Conservation (phyloP, 1,140 invertebrate species). For the Trichonephila clavipes region DNA sequence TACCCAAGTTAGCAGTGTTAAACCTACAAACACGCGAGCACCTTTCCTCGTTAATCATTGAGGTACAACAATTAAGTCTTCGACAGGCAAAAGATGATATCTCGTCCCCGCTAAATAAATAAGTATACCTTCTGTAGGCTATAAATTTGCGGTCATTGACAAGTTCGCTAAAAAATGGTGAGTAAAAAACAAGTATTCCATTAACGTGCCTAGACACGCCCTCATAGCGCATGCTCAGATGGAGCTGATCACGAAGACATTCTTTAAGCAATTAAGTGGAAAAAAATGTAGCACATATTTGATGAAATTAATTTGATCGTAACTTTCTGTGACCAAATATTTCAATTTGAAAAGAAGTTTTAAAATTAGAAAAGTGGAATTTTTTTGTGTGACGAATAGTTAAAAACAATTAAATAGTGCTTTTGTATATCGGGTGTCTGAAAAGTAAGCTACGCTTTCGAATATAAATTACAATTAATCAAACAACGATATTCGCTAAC, state of each 20-base stretch:
- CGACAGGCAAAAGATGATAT: conserved; percentile 51
- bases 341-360: too few relatives aligned
- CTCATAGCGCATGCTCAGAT: not conserved
- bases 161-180: not conserved
- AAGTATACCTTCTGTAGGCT: not conserved
- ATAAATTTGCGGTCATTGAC: conserved; percentile 55
- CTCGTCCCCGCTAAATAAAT: conserved; percentile 57
- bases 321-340: too few relatives aligned
- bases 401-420: too few relatives aligned
- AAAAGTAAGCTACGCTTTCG: too few relatives aligned
- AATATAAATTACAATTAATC: too few relatives aligned
- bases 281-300: not conserved
- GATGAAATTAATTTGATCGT: too few relatives aligned
- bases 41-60: not conserved
- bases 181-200: conserved; percentile 8
- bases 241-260: not conserved
- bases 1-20: not conserved
- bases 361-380: too few relatives aligned
- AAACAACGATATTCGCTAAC: too few relatives aligned
- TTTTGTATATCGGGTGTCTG: too few relatives aligned
- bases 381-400: too few relatives aligned
- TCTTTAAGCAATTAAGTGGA: conserved; percentile 47
- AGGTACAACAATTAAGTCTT: conserved; percentile 45
- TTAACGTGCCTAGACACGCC: conserved; percentile 42
- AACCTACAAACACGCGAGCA: not conserved